Base-by-base conservation (phyloP, 2,797 vertebrate genomes). In the Dermochelys coriacea region DNA sequence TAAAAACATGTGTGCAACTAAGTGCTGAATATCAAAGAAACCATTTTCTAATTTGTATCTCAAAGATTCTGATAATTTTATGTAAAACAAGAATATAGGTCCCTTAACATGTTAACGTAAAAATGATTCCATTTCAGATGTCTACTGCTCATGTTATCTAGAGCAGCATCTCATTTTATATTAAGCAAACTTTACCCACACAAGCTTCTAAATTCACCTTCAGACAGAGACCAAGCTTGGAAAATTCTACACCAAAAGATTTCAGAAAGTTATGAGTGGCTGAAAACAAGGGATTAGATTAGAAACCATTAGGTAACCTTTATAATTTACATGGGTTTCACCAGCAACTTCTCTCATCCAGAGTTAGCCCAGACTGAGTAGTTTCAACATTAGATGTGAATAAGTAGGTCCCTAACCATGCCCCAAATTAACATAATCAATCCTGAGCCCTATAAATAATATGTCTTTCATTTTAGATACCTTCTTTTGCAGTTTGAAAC, bases 191-290 rank as follows among this genome's bases (percentile, higher is more conserved):
- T 93, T 93, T 91, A n/a, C 50, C 19, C 47, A 50, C 10, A 15
- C 16, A 3, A 95, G 90, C 50, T 31, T 31, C 55, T 54, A 93
- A 93, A 95, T 94, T 94, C 88, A 94, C 79, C 88, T 92, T 89
- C 59, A 88, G 75, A 71, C 10, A 89, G 81, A 94, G 95, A 82
- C 1, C 12, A 94, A 80, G 11, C 19, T 51, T 27, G 79, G 85
- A 90, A 80, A 91, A 94, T 16, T 49, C n/a, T 88, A 95, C 85
- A 4, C 16, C 27, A 77, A 94, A 95, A 96, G 50, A 10, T 10
- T 84, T 75, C 5, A 84, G 6, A 90, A 95, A 93, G 37, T 80
- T 86, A 45, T 41, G 59, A 89, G n/a, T 0, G 2, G 5, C 55
- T 80, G 55, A 25, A 74, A 74, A 74, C 6, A 74, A 45, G 12